Evolutionary conservation across 2,888 invertebrate species (phyloP), one percentile per base, ranked within the genome.

Genomic region (Amiota communis): DNA sequence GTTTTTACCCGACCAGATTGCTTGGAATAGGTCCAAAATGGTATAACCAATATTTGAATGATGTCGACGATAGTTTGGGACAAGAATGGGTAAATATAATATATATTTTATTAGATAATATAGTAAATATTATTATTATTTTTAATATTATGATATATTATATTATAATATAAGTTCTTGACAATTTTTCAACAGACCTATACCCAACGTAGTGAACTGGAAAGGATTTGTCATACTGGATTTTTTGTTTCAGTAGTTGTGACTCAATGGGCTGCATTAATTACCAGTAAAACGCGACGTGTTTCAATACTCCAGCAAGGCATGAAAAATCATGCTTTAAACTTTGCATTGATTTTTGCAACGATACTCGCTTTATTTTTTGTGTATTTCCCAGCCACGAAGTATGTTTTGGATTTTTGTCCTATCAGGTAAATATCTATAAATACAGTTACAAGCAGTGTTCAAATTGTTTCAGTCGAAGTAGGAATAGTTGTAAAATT

Each of bases 61-160:
- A 94, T 86, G 87, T 95, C 0, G 88, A 89, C 72, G 95, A 95
- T 87, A 94, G 94, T 0, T 92, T 92, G 78, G 94, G 94, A 1
- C 94, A 95, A 85, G 93, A 93, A 87, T 95, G 95, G 94, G 65
- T 65, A 36, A 63, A 10, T 95, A 0, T 23, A 23, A 23, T 23
- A 23, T 23, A 3, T 23, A 23, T 1, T 23, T 23, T 93, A 94
- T 23, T 96, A 94, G 90, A 96, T 95, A 17, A n/a, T n/a, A 51
- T 13, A 12, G 57, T 15, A 3, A n/a, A 12, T 10, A 57, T 57
- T 20, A 11, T 61, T 12, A 23, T 15, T 57, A 13, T 8, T 13
- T 57, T n/a, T 57, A n/a, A 57, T 8, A n/a, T 9, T 57, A 10
- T 57, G 12, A 23, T 23, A 3, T 23, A 23, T 1, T 23, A 2